phyloP scores from a whole-genome alignment of 2,797 vertebrate species.

The Forpus xanthops region DNA sequence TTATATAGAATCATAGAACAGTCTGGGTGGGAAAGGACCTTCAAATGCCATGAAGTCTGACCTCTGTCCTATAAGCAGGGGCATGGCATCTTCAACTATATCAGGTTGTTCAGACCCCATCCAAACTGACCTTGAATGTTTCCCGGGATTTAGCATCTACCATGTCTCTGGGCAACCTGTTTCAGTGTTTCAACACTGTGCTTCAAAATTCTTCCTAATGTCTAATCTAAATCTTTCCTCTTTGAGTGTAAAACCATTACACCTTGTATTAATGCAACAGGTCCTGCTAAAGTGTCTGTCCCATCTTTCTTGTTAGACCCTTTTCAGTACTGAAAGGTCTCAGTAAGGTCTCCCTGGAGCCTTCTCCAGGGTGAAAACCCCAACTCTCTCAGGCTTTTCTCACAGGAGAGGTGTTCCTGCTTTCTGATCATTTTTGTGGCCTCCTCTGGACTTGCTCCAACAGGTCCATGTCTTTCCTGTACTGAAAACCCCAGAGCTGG shows the following conservation, averaged over 20 bases:
- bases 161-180: neutral
- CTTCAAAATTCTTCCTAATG: neutral
- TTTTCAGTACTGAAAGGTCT: neutral
- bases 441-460: neutral
- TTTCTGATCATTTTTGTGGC: neutral
- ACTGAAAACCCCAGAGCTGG: neutral
- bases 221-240: neutral
- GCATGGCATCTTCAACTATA: neutral
- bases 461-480: neutral
- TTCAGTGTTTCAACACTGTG: neutral
- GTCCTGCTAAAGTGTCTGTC: neutral
- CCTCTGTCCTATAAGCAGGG: rapidly evolving
- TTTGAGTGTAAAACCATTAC: neutral
- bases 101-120: neutral
- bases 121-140: neutral
- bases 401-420: neutral
- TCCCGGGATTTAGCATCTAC: neutral
- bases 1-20: neutral
- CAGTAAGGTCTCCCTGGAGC: neutral
- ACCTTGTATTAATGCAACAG: neutral
- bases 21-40: neutral
- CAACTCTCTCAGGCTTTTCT: neutral
- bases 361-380: neutral
- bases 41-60: neutral
- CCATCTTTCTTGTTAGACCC: neutral